Conservation (phyloP, 2,888 invertebrate genomes). For the Drosophila quinaria region DNA sequence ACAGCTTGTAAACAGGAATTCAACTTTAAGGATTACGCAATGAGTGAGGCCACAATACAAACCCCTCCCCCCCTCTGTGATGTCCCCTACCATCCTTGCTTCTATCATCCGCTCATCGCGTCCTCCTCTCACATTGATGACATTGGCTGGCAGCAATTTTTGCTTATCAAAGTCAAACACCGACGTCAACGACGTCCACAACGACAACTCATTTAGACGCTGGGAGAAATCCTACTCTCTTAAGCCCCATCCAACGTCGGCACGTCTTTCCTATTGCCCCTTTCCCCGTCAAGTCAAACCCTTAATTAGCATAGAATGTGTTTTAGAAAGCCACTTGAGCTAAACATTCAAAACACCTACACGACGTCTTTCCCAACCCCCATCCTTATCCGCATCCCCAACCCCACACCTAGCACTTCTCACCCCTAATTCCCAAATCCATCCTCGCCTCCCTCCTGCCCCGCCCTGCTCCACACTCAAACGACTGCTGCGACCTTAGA, state of each 20-base stretch:
- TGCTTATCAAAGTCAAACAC: conserved; percentile 76
- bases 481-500: conserved; percentile 68
- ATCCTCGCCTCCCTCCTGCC: background rate
- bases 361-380: conserved; percentile 32
- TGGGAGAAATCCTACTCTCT: conserved; percentile 3
- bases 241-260: background rate
- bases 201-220: conserved; percentile 74
- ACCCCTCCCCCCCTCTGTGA: background rate
- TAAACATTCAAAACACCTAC: conserved; percentile 81
- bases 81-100: too few species aligned
- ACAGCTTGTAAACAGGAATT: conserved; percentile 73
- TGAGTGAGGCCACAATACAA: conserved; percentile 44
- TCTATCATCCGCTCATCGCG: background rate
- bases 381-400: background rate
- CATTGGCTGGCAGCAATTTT: conserved; percentile 72
- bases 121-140: conserved; percentile 65
- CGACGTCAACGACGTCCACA: conserved; percentile 55
- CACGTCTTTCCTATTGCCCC: background rate
- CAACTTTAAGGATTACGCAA: conserved; percentile 78
- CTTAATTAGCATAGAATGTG: conserved; percentile 81
- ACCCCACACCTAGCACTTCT: background rate
- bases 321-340: conserved; percentile 81
- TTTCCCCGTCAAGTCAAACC: conserved; percentile 43
- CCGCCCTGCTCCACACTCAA: background rate
- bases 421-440: background rate